These are phyloP conservation scores for Aphelinus certus DNA, from an alignment of 1,140 invertebrate genomes.

Conservation along the genomic window DNA sequence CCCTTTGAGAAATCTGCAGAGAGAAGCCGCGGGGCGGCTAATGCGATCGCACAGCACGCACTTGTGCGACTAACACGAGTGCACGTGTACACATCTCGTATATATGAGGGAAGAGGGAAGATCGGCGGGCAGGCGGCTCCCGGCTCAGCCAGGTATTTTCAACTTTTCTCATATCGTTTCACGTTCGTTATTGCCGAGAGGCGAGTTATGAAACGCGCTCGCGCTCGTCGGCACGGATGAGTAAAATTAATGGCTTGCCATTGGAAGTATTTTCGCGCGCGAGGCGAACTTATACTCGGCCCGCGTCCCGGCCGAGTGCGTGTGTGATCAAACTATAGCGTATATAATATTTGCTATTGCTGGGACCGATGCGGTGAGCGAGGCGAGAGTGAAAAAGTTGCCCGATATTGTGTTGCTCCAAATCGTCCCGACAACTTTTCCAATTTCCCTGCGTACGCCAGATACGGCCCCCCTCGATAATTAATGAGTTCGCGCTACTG, in stretches of 20 bases:
- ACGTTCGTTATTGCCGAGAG: slow-evolving; percentile 45
- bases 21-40: too few relatives aligned
- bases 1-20: too few relatives aligned
- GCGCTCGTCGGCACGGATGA: slow-evolving; percentile 40
- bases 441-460: too few relatives aligned
- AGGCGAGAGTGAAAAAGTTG: too few relatives aligned
- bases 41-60: too few relatives aligned
- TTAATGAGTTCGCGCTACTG: too few relatives aligned
- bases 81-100: too few relatives aligned
- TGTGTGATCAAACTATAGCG: not conserved
- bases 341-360: not conserved
- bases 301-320: not conserved
- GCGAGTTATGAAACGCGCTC: slow-evolving; percentile 42
- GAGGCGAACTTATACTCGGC: not conserved
- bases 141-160: slow-evolving; percentile 42
- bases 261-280: slow-evolving; percentile 44
- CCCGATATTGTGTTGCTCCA: too few relatives aligned
- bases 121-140: slow-evolving; percentile 23
- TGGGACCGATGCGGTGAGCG: not conserved
- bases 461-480: too few relatives aligned
- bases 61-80: too few relatives aligned
- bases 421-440: too few relatives aligned
- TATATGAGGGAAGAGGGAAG: slow-evolving; percentile 5
- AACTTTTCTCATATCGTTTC: slow-evolving; percentile 54
- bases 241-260: slow-evolving; percentile 49